Percentiles rank a stretch among this genome's conserved stretches.
These are phyloP conservation scores for Stichodactyla mertensii DNA, from an alignment of 64 coral and sea anemone genomes.

Conservation along the genomic window DNA sequence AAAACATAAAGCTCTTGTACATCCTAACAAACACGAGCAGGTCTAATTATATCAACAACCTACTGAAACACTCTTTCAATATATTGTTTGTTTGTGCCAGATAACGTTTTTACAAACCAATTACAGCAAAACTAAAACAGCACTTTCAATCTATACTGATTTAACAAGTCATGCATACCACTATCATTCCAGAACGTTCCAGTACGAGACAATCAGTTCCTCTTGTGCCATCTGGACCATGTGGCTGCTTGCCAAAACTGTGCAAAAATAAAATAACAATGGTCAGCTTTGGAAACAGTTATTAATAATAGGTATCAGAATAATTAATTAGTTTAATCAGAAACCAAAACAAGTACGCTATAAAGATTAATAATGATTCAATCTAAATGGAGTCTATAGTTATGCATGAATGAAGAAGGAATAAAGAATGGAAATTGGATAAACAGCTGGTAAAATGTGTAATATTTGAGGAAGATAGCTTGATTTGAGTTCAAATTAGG, in stretches of 20 bases:
- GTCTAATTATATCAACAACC: too few relatives aligned
- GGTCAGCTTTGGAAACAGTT: background rate
- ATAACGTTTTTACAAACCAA: too few relatives aligned
- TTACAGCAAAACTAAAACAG: too few relatives aligned
- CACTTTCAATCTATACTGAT: too few relatives aligned
- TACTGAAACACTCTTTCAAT: too few relatives aligned
- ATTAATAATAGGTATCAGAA: background rate
- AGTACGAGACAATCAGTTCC: slow-evolving; percentile 91
- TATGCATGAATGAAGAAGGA: background rate
- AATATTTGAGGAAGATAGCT: background rate
- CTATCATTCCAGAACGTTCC: slow-evolving; percentile 97
- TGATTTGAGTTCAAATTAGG: background rate
- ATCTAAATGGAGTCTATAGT: background rate
- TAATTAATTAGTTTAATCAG: background rate
- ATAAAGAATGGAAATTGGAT: background rate
- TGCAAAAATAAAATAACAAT: background rate
- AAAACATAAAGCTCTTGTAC: too few relatives aligned
- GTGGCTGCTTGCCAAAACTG: slow-evolving; percentile 97
- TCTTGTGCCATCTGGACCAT: slow-evolving; percentile 64
- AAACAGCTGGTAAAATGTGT: background rate
- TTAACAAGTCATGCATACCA: slow-evolving; percentile 32
- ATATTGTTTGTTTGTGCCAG: too few relatives aligned
- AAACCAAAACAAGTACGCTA: background rate
- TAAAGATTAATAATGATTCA: background rate
- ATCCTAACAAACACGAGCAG: too few relatives aligned